These are phyloP conservation scores for Lanistes nyassanus DNA, from an alignment of 1,140 invertebrate genomes.

Conservation along the genomic window DNA sequence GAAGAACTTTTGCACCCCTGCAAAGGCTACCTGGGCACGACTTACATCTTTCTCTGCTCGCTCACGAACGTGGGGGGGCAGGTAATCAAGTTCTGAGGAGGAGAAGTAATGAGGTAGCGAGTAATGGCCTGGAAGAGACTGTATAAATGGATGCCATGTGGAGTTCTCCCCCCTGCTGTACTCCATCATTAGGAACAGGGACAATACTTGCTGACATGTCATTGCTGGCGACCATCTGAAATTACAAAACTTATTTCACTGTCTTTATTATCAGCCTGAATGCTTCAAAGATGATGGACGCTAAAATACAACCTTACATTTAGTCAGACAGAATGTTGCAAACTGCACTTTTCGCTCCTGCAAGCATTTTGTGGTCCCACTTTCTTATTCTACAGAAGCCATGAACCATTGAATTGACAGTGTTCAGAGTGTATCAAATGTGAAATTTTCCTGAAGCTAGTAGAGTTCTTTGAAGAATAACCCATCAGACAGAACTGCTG, in stretches of 20 bases:
- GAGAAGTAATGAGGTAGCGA: conserved; percentile 61
- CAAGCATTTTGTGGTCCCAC: neutral
- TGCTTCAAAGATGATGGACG: neutral
- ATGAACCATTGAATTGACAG: neutral
- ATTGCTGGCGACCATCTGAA: conserved; percentile 43
- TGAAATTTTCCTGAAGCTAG: too few relatives aligned
- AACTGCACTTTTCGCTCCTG: neutral
- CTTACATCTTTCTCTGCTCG: conserved; percentile 54
- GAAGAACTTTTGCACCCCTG: conserved; percentile 25
- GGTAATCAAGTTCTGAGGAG: conserved; percentile 41
- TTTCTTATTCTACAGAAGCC: neutral
- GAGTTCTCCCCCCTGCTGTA: conserved; percentile 49
- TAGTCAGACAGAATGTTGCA: neutral
- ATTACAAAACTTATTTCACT: neutral
- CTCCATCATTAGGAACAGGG: conserved; percentile 73
- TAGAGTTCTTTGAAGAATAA: too few relatives aligned
- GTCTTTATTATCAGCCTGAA: neutral
- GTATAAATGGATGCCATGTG: conserved; percentile 70
- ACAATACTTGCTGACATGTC: conserved; percentile 60
- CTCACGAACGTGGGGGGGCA: conserved; percentile 68
- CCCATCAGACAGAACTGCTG: too few relatives aligned
- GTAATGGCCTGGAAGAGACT: conserved; percentile 71
- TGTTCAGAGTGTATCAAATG: too few relatives aligned
- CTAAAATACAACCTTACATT: neutral
- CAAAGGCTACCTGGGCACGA: conserved; percentile 29